A percentile compares a stretch with the other conserved stretches of the same genome.
These are phyloP conservation scores for Sterrhoptilus dennistouni DNA, from an alignment of 2,113 vertebrate genomes.

Conservation along the genomic window DNA sequence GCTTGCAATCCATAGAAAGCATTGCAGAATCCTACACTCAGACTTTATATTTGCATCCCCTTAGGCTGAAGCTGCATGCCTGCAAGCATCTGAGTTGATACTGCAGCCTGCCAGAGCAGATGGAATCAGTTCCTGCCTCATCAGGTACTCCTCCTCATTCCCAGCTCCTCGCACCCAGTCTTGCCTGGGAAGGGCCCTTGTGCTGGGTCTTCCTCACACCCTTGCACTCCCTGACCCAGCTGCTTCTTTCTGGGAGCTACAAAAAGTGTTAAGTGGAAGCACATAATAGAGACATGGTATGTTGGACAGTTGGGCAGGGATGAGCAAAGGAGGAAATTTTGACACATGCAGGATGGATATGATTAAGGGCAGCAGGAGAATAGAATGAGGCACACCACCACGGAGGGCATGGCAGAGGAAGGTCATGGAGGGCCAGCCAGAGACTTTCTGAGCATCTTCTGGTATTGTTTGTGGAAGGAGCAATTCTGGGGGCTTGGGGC, in stretches of 20 bases:
- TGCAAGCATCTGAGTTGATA: neutral
- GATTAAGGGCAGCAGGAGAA: neutral
- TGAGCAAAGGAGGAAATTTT: neutral
- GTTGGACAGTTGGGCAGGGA: neutral
- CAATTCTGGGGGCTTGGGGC: neutral
- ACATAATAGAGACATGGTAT: neutral
- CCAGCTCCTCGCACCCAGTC: rapidly evolving
- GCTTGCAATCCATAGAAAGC: neutral
- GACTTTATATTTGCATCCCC: neutral
- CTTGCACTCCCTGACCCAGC: neutral
- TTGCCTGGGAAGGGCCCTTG: neutral
- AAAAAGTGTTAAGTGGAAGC: neutral
- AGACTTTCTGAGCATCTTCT: neutral
- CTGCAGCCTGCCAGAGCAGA: neutral
- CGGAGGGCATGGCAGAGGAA: rapidly evolving
- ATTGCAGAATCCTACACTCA: neutral
- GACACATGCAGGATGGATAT: rapidly evolving
- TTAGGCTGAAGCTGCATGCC: neutral
- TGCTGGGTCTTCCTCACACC: neutral
- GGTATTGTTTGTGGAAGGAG: neutral
- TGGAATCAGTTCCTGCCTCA: neutral
- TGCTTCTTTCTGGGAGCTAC: neutral
- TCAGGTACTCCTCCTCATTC: neutral
- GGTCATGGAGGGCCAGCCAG: neutral
- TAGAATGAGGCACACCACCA: neutral